Evolutionary conservation across 2,797 vertebrate species (phyloP).

Genomic region (Alfaro cultratus): DNA sequence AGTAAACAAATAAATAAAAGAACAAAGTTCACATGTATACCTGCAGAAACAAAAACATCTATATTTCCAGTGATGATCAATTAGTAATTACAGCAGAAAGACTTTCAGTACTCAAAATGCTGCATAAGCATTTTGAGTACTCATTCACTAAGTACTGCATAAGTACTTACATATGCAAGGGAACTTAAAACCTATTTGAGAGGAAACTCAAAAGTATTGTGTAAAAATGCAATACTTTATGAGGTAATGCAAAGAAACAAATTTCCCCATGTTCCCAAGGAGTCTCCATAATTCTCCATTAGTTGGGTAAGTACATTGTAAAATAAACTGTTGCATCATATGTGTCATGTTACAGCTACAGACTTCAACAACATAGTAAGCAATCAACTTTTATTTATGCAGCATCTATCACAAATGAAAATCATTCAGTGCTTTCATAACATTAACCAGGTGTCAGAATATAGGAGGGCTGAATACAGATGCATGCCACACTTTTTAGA

Average conservation of each 20-base stretch:
- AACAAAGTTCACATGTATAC: background rate
- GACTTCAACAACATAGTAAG: background rate
- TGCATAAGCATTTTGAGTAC: too few species aligned
- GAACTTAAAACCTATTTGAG: too few species aligned
- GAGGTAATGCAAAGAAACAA: too few species aligned
- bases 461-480: background rate
- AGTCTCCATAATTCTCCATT: background rate
- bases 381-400: background rate
- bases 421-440: background rate
- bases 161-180: too few species aligned
- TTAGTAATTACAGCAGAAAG: background rate
- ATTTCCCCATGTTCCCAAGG: too few species aligned
- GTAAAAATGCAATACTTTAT: background rate
- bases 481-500: background rate
- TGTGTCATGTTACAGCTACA: background rate
- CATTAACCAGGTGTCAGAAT: background rate
- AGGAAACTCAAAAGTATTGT: too few species aligned
- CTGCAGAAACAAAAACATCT: background rate
- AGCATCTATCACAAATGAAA: background rate
- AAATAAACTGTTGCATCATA: background rate
- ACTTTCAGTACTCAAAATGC: too few species aligned
- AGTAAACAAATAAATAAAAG: background rate
- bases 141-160: too few species aligned
- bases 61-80: background rate
- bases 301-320: background rate